Percentiles rank a stretch among this genome's conserved stretches.
These are phyloP conservation scores for Ceuthmochares aereus DNA, from an alignment of 2,113 vertebrate genomes.

Conservation along the genomic window DNA sequence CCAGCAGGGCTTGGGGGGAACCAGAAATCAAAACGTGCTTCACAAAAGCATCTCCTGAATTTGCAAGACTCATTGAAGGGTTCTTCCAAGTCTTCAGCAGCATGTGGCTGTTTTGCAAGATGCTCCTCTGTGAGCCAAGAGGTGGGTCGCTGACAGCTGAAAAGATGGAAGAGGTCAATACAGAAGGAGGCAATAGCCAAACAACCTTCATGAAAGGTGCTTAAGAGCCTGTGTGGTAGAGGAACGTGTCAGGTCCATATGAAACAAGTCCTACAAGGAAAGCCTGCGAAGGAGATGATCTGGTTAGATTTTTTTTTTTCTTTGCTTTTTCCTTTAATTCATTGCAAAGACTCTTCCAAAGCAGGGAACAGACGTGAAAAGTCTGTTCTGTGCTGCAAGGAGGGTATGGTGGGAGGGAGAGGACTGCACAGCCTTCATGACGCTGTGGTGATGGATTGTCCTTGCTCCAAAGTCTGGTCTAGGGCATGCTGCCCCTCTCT, in stretches of 20 bases:
- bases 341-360: not conserved
- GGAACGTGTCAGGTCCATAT: not conserved
- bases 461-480: not conserved
- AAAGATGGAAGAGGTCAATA: not conserved
- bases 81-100: not conserved
- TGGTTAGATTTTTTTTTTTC: not conserved
- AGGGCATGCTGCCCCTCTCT: not conserved
- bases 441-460: not conserved
- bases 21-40: not conserved
- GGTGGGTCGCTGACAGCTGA: not conserved
- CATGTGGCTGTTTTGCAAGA: not conserved
- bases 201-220: not conserved
- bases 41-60: not conserved
- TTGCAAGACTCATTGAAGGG: not conserved
- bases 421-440: not conserved
- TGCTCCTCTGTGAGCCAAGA: not conserved
- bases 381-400: not conserved
- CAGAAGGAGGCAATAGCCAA: not conserved
- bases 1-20: not conserved
- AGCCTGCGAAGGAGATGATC: not conserved
- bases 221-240: not conserved
- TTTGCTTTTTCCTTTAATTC: not conserved
- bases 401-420: not conserved
- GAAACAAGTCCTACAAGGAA: not conserved
- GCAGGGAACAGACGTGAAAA: not conserved